phyloP scores from a whole-genome alignment of 2,888 invertebrate species.

The Neoitamus cyanurus region DNA sequence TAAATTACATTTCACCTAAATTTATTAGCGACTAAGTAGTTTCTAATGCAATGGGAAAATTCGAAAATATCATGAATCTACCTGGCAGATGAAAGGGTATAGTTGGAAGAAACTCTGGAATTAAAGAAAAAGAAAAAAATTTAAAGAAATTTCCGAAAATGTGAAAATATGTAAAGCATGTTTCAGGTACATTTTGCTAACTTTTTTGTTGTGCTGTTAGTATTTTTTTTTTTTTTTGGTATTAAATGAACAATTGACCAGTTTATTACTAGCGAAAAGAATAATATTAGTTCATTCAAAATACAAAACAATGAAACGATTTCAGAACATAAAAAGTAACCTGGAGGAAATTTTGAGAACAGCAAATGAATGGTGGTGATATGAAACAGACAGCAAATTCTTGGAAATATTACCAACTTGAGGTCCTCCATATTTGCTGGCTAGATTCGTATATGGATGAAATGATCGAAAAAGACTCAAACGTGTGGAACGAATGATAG shows the following conservation, averaged over 20 bases:
- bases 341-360: too few species aligned
- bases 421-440: too few species aligned
- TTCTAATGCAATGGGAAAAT: neutral
- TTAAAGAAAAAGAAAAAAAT: slow-evolving; percentile 33
- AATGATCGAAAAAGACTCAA: too few species aligned
- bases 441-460: too few species aligned
- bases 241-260: neutral
- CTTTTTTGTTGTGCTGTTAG: neutral
- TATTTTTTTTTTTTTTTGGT: neutral
- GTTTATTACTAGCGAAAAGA: neutral
- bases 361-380: too few species aligned
- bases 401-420: too few species aligned
- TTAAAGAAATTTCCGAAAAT: neutral
- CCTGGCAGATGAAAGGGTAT: slow-evolving; percentile 39
- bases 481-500: too few species aligned
- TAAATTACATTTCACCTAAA: neutral
- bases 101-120: slow-evolving; percentile 38
- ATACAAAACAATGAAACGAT: too few species aligned
- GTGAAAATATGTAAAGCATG: neutral
- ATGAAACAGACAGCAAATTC: too few species aligned
- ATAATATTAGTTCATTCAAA: neutral
- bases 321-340: too few species aligned
- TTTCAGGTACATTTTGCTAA: neutral
- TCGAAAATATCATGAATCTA: slow-evolving; percentile 13
- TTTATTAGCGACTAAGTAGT: neutral